phyloP scores from a whole-genome alignment of 2,797 vertebrate genomes.

The Manis javanica region DNA sequence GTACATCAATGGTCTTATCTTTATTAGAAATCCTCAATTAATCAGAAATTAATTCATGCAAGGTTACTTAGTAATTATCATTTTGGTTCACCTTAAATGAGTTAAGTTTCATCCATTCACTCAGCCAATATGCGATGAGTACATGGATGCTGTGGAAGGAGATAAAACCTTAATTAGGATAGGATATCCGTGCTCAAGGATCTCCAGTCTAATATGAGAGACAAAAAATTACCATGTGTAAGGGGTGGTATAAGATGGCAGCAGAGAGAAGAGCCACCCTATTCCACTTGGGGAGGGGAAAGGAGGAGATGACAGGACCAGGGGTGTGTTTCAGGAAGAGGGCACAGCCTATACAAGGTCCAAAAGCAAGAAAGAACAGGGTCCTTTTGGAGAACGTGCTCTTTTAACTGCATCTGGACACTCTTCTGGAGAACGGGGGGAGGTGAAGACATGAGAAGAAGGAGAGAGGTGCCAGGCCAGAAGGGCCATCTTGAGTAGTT shows the following conservation, averaged over 20 bases:
- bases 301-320: not conserved
- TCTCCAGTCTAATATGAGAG: not conserved
- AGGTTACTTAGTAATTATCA: not conserved
- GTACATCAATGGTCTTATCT: not conserved
- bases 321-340: not conserved
- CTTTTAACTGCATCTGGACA: not conserved
- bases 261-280: not conserved
- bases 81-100: slow-evolving; percentile 31
- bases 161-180: not conserved
- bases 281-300: not conserved
- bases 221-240: not conserved
- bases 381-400: not conserved
- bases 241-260: not conserved
- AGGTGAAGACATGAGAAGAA: not conserved
- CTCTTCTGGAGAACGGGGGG: not conserved
- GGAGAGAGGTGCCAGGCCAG: not conserved
- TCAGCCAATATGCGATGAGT: not conserved
- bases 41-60: slow-evolving; percentile 20
- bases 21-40: not conserved
- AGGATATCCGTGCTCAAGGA: not conserved
- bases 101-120: not conserved
- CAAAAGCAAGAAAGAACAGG: not conserved
- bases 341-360: not conserved
- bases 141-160: not conserved
- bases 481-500: not conserved